Percentiles rank a stretch among this genome's conserved stretches.
These are phyloP conservation scores for Butorides virescens DNA, from an alignment of 2,113 vertebrate genomes.

Conservation along the genomic window DNA sequence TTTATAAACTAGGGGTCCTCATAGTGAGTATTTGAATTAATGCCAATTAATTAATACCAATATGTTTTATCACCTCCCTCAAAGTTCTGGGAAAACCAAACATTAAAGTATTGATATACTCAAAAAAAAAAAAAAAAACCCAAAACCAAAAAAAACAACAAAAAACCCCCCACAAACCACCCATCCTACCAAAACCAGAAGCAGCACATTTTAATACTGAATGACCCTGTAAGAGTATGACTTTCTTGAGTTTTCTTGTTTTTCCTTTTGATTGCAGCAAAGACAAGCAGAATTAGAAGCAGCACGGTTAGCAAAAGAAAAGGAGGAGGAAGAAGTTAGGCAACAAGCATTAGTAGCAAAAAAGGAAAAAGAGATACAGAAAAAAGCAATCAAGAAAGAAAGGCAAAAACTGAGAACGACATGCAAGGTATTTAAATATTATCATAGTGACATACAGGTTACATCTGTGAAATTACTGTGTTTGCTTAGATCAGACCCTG, in stretches of 20 bases:
- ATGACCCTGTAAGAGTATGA: neutral
- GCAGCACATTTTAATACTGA: neutral
- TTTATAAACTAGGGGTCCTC: neutral
- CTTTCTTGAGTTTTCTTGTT: neutral
- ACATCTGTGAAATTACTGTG: neutral
- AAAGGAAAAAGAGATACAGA: slow-evolving; percentile 98
- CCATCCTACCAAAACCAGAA: neutral
- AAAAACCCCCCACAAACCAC: too few relatives aligned
- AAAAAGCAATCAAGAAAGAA: slow-evolving; percentile 98
- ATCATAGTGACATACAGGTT: neutral
- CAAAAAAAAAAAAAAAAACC: neutral
- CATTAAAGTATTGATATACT: neutral
- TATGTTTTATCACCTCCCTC: neutral
- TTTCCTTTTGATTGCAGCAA: slow-evolving; percentile 75
- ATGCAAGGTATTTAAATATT: slow-evolving; percentile 85
- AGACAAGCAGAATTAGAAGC: slow-evolving; percentile 91
- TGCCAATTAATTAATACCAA: neutral
- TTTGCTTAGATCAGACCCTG: neutral
- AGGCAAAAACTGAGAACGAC: slow-evolving; percentile 93
- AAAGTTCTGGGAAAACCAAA: neutral
- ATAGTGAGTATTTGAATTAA: neutral
- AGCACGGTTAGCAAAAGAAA: slow-evolving; percentile 88
- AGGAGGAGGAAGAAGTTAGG: slow-evolving; percentile 92
- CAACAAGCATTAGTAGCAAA: slow-evolving; percentile 89
- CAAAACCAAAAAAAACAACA: too few relatives aligned